These are phyloP conservation scores for Erebia palarica DNA, from an alignment of 2,888 invertebrate genomes.

Conservation along the genomic window DNA sequence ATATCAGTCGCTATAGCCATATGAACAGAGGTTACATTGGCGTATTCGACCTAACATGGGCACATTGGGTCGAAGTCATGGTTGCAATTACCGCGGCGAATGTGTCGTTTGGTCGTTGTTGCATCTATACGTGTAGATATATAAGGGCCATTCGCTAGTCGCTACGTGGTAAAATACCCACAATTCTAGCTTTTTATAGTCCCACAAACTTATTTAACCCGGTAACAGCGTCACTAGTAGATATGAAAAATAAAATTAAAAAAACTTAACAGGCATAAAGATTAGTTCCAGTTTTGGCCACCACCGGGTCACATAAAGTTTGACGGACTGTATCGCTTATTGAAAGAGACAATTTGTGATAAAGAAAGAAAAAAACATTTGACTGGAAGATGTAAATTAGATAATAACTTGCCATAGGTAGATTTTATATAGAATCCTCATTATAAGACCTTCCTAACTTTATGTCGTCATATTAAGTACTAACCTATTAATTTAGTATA, in stretches of 20 bases:
- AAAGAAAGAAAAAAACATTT: background rate
- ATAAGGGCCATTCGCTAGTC: background rate
- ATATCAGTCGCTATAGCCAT: constrained; percentile 8
- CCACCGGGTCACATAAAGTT: too few species aligned
- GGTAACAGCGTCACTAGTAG: too few species aligned
- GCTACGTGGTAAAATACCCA: constrained; percentile 17
- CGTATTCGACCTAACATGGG: constrained; percentile 11
- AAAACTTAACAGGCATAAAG: too few species aligned
- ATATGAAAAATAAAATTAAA: background rate
- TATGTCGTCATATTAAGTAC: too few species aligned
- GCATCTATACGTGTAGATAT: constrained; percentile 32
- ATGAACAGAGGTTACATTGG: constrained; percentile 30
- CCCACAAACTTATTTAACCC: too few species aligned
- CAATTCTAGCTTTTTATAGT: background rate
- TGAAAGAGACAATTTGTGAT: background rate
- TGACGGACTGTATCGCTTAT: too few species aligned
- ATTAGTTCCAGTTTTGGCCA: too few species aligned
- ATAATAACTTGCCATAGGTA: too few species aligned
- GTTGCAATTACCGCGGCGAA: constrained; percentile 43
- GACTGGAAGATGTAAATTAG: background rate
- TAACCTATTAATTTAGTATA: too few species aligned
- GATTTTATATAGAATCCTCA: too few species aligned
- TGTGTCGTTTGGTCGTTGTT: constrained; percentile 43
- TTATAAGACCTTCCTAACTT: too few species aligned
- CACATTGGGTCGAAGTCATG: constrained; percentile 39